These are phyloP conservation scores for Apamea monoglypha DNA, from an alignment of 2,888 invertebrate genomes.

Conservation along the genomic window DNA sequence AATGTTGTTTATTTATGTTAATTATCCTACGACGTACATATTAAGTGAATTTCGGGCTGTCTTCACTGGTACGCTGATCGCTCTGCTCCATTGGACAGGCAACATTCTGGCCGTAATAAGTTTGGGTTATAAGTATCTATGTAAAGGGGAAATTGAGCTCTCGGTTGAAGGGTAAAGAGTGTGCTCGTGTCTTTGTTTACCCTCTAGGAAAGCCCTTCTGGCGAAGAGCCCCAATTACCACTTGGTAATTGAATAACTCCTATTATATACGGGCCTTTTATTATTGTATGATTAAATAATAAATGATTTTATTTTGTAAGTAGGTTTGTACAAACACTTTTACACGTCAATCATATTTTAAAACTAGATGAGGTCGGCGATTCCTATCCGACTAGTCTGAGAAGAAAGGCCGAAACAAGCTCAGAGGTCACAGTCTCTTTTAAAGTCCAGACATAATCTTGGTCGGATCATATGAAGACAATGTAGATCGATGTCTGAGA, in stretches of 20 bases:
- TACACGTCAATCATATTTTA: no score
- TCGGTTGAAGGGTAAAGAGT: neutral
- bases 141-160: slow-evolving; percentile 20
- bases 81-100: neutral
- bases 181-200: slow-evolving; percentile 34
- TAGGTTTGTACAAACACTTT: no score
- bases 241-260: slow-evolving; percentile 21
- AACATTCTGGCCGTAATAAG: neutral
- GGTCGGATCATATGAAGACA: no score
- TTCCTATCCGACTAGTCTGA: no score
- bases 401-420: no score
- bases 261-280: slow-evolving; percentile 14
- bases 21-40: no score
- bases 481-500: no score
- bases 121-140: neutral
- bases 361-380: no score
- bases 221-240: slow-evolving; percentile 34
- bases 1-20: no score
- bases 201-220: neutral
- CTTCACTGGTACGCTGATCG: neutral
- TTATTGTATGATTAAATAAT: slow-evolving; percentile 34
- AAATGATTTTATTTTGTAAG: no score
- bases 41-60: neutral
- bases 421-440: no score
- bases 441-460: no score